phyloP scores from a whole-genome alignment of 2,113 vertebrate genomes.

The Probosciger aterrimus region DNA sequence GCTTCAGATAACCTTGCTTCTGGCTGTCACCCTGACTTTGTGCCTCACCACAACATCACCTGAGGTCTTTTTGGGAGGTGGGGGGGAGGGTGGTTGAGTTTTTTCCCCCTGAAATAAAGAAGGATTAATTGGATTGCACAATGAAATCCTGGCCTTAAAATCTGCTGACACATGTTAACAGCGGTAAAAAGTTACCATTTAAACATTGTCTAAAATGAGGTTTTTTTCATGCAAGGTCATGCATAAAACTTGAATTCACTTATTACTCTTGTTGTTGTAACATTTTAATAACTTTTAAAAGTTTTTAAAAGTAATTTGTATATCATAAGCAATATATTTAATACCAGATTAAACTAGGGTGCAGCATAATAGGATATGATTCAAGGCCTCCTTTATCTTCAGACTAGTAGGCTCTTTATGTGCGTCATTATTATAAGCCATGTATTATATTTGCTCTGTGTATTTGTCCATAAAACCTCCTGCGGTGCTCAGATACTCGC shows the following conservation, averaged over 20 bases:
- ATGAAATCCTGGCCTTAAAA: constrained; percentile 43
- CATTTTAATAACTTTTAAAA: constrained; percentile 39
- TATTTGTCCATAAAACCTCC: constrained; percentile 18
- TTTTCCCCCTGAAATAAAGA: constrained; percentile 6
- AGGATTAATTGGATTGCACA: background rate
- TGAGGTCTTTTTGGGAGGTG: accelerated
- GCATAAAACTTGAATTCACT: constrained; percentile 72
- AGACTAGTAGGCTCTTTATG: background rate
- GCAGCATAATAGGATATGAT: constrained; percentile 30
- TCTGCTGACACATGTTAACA: background rate
- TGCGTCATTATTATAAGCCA: background rate
- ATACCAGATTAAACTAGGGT: constrained; percentile 42
- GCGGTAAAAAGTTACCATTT: background rate
- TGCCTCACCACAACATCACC: background rate
- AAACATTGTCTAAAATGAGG: constrained; percentile 28
- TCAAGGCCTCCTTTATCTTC: constrained; percentile 36
- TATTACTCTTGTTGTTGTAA: constrained; percentile 52
- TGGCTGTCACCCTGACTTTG: constrained; percentile 37
- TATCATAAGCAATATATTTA: constrained; percentile 40
- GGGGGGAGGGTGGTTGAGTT: accelerated
- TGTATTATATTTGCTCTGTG: background rate
- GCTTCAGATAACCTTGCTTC: constrained; percentile 28
- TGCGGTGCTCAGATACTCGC: background rate
- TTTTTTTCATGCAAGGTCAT: constrained; percentile 47
- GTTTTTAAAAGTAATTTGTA: background rate